These are phyloP conservation scores for Furcifer pardalis DNA, from an alignment of 2,797 vertebrate genomes.

Conservation along the genomic window DNA sequence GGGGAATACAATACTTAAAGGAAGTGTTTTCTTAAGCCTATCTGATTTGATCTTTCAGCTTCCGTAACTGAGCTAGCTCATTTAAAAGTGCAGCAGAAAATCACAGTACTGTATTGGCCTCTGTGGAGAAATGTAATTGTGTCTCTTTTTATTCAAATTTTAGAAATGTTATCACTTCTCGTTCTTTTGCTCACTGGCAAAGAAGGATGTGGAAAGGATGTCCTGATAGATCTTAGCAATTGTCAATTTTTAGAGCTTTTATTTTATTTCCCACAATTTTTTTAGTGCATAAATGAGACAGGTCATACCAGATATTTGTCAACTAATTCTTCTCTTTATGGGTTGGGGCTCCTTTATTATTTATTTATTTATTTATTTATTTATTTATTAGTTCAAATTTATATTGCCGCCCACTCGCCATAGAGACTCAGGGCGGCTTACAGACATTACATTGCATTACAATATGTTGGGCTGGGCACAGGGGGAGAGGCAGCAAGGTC, in stretches of 20 bases:
- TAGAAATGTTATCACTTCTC: not conserved
- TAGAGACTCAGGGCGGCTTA: no score
- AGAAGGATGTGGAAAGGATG: not conserved
- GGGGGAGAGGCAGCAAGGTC: no score
- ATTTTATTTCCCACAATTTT: not conserved
- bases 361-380: no score
- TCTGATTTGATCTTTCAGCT: not conserved
- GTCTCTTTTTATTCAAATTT: conserved; percentile 13
- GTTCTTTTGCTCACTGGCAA: not conserved
- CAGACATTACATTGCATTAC: no score
- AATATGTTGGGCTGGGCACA: no score
- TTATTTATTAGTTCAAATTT: no score
- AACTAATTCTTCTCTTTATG: not conserved
- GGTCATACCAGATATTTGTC: not conserved
- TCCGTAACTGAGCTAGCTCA: conserved; percentile 20
- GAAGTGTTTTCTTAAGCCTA: not conserved
- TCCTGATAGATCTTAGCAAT: not conserved
- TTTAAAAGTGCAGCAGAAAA: conserved; percentile 25
- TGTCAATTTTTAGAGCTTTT: not conserved
- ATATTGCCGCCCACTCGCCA: no score
- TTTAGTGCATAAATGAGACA: not conserved
- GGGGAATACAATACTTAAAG: conserved; percentile 6
- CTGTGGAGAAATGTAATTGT: conserved; percentile 3
- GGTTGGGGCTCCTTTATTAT: not conserved
- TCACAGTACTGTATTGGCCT: not conserved